Conservation (phyloP, 2,113 vertebrate species). For the Pycnonotus jocosus region DNA sequence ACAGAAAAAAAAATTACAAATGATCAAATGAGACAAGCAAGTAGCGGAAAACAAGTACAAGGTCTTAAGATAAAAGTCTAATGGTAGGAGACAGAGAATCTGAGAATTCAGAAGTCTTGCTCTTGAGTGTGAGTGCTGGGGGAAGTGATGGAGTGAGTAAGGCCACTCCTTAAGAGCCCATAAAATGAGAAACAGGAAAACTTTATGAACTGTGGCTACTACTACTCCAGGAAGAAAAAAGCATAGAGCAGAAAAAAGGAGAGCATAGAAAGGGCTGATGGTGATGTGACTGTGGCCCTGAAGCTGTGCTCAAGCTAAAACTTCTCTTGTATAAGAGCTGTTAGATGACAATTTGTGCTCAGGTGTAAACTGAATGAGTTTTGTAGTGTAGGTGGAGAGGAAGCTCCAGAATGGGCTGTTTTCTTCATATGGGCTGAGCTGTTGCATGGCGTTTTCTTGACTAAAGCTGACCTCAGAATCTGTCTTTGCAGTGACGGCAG, state of each 20-base stretch:
- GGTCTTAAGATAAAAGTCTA: not conserved
- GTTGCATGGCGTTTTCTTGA: accelerated
- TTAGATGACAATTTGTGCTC: not conserved
- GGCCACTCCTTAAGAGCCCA: not conserved
- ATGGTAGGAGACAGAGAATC: not conserved
- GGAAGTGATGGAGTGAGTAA: not conserved
- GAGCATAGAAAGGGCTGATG: not conserved
- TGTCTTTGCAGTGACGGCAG: not conserved
- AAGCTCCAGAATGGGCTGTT: not conserved
- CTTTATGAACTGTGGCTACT: not conserved
- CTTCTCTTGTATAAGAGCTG: not conserved
- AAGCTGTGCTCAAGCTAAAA: not conserved
- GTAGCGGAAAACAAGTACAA: not conserved
- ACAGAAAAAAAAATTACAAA: not conserved
- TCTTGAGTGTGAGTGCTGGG: not conserved
- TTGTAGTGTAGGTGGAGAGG: not conserved
- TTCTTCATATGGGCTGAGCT: not conserved
- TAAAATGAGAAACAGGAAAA: not conserved
- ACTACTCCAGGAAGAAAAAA: not conserved
- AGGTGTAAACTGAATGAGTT: not conserved
- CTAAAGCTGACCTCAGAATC: not conserved
- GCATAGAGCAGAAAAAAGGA: no score
- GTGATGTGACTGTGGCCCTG: not conserved
- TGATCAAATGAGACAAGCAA: not conserved
- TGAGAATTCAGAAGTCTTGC: not conserved